A percentile compares a stretch with the other conserved stretches of the same genome.
phyloP scores from a whole-genome alignment of 2,113 vertebrate species.

The Trematocara unimaculatum region DNA sequence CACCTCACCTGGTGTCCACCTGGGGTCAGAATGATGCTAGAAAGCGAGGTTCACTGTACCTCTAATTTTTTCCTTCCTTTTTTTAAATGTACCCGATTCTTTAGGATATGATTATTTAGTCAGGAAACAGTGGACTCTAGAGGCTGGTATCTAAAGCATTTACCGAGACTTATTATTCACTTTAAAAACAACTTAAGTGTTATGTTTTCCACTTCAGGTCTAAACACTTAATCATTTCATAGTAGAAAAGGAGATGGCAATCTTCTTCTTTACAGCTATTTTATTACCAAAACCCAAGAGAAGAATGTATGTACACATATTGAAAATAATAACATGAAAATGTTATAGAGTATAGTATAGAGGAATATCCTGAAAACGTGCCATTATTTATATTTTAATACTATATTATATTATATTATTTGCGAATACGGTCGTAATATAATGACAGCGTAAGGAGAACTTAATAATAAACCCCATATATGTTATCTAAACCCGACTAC shows the following conservation, averaged over 20 bases:
- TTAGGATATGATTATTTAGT: not conserved
- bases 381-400: not conserved
- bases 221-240: not conserved
- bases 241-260: not conserved
- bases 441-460: not conserved
- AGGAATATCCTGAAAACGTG: too few species aligned
- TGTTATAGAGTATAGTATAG: not conserved
- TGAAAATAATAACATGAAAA: not conserved
- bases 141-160: not conserved
- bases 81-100: not conserved
- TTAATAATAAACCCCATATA: rapidly evolving
- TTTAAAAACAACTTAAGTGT: not conserved
- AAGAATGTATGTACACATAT: not conserved
- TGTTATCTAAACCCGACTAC: not conserved
- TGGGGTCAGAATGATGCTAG: slow-evolving; percentile 18
- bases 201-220: not conserved
- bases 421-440: not conserved
- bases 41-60: not conserved
- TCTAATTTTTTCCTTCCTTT: not conserved
- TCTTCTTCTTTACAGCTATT: not conserved
- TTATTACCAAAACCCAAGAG: not conserved
- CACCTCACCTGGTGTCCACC: slow-evolving; percentile 12
- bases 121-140: not conserved
- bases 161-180: not conserved
- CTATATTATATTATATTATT: not conserved